Evolutionary conservation across 2,113 vertebrate species (phyloP), one percentile per base, ranked within the genome.

Genomic region (Zonotrichia leucophrys): DNA sequence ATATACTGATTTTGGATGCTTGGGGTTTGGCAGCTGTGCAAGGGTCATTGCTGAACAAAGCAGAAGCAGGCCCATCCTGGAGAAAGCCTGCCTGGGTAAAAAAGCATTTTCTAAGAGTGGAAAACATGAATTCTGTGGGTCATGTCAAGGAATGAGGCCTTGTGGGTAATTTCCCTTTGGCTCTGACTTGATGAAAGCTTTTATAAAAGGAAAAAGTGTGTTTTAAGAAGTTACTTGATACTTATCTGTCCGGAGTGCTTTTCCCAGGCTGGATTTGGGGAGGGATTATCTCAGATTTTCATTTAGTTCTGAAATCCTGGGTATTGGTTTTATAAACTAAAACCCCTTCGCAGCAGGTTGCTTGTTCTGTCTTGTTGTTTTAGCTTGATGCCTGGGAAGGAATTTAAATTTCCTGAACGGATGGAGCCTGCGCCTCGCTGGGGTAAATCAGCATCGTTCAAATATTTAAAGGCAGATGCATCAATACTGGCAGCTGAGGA

Each of bases 271-370:
- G 95, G 95, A 95, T 87, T 90, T 95, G 87, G 67, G 81, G 60
- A 90, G 60, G 94, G 95, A 97, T 97, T 97, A 97, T 96, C 88
- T 96, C 87, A 93, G 96, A 92, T 94, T 94, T 95, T 97, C 92
- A 95, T 97, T 97, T 96, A 94, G 93, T 89, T 92, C 78, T 78
- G 89, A 95, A 96, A 92, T 94, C 92, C 89, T 87, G 80, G 52
- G 67, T 92, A 90, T 95, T 95, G 92, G 90, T 95, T 95, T 94
- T 96, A 93, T 86, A 82, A 95, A 95, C 87, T 89, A 95, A 96
- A 92, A 33, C 75, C 86, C 78, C 58, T 95, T 91, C 17, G 0
- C 91, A 81, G 89, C 89, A 86, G 77, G 77, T 83, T 95, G 77
- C 93, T 90, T 84, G 76, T 83, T 94, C 93, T 94, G 62, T 92